A percentile compares a stretch with the other conserved stretches of the same genome.
Evolutionary conservation across 2,888 invertebrate species (phyloP).

Genomic region (Brachyopa scutellaris): DNA sequence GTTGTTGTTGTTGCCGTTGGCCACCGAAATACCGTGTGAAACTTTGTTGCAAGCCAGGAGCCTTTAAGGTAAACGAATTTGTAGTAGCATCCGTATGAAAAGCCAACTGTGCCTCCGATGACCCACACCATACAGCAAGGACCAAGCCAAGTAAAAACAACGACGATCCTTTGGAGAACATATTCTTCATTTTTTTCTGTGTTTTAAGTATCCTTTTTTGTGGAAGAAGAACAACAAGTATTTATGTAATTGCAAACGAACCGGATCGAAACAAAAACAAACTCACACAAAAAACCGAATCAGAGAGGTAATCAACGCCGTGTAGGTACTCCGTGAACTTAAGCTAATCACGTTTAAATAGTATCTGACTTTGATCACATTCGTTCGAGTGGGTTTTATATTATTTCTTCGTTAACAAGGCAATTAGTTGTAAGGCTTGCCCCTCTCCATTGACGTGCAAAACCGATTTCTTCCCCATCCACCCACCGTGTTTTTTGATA

Average conservation of each 20-base stretch:
- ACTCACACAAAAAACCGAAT: conserved; percentile 35
- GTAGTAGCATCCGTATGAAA: conserved; percentile 80
- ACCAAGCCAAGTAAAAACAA: conserved; percentile 58
- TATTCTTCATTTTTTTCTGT: conserved; percentile 12
- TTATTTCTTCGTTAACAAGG: conserved; percentile 59
- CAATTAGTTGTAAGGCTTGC: conserved; percentile 36
- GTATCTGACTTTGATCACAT: conserved; percentile 68
- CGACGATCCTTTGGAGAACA: conserved; percentile 37
- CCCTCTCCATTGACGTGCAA: conserved; percentile 26
- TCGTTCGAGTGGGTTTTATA: conserved; percentile 62
- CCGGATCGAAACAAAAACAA: background rate
- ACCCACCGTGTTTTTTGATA: conserved; percentile 38
- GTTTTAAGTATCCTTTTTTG: conserved; percentile 41
- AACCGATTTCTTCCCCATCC: conserved; percentile 29
- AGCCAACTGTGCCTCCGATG: conserved; percentile 77
- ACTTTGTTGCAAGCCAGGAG: conserved; percentile 80
- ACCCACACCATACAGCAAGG: conserved; percentile 65
- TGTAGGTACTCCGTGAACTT: conserved; percentile 46
- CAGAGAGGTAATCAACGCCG: conserved; percentile 31
- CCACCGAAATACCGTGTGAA: conserved; percentile 80
- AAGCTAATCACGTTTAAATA: conserved; percentile 67
- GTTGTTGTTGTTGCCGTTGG: conserved; percentile 72
- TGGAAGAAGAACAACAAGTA: background rate
- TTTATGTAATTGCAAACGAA: background rate
- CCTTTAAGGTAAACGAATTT: conserved; percentile 80